phyloP scores from a whole-genome alignment of 2,797 vertebrate species.

The Huso huso region DNA sequence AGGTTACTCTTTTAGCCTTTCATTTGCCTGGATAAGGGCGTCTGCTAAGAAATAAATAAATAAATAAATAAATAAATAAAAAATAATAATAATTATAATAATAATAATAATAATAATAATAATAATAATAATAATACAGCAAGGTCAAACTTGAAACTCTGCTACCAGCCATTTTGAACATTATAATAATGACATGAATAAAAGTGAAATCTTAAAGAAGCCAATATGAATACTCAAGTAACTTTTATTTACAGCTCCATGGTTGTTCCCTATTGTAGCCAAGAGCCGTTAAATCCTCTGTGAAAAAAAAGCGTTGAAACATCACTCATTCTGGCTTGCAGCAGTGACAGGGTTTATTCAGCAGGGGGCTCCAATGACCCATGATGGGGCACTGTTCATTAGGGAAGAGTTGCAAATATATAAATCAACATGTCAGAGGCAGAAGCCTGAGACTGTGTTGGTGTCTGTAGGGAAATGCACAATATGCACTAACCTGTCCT shows the following conservation, averaged over 20 bases:
- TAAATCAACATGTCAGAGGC: constrained; percentile 58
- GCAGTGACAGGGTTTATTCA: constrained; percentile 31
- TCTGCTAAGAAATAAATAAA: too few species aligned
- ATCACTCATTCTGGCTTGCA: constrained; percentile 17
- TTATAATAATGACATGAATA: background rate
- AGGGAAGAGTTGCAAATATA: constrained; percentile 44
- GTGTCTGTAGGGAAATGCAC: constrained; percentile 27
- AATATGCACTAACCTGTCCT: constrained; percentile 31
- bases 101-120: too few species aligned
- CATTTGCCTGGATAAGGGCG: too few species aligned
- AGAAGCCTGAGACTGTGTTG: constrained; percentile 11
- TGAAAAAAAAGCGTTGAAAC: constrained; percentile 18
- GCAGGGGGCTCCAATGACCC: constrained; percentile 50
- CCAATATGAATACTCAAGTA: background rate
- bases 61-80: too few species aligned
- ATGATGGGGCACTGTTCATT: constrained; percentile 32
- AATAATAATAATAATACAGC: too few species aligned
- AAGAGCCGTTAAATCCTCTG: constrained; percentile 17
- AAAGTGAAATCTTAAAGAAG: background rate
- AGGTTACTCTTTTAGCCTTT: too few species aligned
- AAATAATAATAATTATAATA: too few species aligned
- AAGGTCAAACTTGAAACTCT: background rate
- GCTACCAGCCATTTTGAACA: background rate
- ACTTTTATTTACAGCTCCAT: constrained; percentile 28
- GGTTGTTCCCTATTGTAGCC: constrained; percentile 9